Base-by-base conservation (phyloP, 2,797 vertebrate species). In the Macrochelys suwanniensis region DNA sequence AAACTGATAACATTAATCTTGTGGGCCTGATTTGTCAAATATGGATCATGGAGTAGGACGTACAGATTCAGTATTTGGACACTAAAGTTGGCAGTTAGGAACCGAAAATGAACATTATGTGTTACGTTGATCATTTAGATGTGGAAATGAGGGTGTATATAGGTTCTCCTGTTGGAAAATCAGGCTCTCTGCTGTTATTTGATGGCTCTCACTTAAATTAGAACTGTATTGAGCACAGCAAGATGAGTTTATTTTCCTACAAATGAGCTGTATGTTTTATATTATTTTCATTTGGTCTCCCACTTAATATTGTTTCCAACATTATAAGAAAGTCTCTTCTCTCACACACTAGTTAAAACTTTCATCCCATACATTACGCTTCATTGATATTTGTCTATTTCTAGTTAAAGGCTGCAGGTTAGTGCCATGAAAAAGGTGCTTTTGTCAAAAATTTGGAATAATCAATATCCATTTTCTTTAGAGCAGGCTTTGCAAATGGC, bases 131-230 rank as follows among this genome's bases (percentile, higher is more conserved):
- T 1, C 2, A 25, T 61, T 61, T 47, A 19, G 26, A 47, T 19
- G 59, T 61, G 28, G 17, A 78, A 80, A 56, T 0, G 0, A 19
- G 78, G 81, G 54, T 13, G 56, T 51, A 50, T 11, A 26, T 1
- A 4, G 85, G 47, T 42, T 89, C 53, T 25, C 21, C 77, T 77
- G 53, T 31, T 53, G 82, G 87, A 79, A 88, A 87, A 94, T 86
- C 1, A 49, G n/a, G 2, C 59, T 54, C 10, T 90, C 0, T 0
- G 84, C 84, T 94, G 91, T 94, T 76, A 53, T 93, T 79, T 76
- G n/a, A 45, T 10, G 45, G 21, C 7, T 85, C 61, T 93, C 85
- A 91, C 76, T 85, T 71, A 68, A 1, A 9, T 6, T 57, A 95
- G 45, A 76, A 91, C 84, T 76, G 59, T 1, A 77, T 82, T 57